These are phyloP conservation scores for Sclerodermus sp. DNA, from an alignment of 2,888 invertebrate species.

Conservation along the genomic window DNA sequence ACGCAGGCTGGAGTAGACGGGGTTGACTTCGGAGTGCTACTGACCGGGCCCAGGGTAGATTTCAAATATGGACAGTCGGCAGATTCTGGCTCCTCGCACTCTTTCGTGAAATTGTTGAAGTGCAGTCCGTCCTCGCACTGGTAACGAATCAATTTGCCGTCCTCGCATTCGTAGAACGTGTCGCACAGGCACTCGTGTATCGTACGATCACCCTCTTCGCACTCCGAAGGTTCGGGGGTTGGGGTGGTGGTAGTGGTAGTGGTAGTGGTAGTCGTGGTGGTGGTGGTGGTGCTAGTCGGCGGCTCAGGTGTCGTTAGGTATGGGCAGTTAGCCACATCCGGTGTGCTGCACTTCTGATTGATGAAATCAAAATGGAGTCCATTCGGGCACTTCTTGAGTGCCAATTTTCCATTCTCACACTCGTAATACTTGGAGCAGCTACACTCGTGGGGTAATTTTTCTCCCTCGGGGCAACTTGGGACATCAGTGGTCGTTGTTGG, in stretches of 20 bases:
- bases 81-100: no score
- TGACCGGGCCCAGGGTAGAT: no score
- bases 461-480: neutral
- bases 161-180: no score
- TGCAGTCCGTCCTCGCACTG: no score
- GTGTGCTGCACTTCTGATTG: conserved; percentile 18
- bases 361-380: conserved; percentile 20
- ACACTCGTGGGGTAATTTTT: conserved; percentile 18
- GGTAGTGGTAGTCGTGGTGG: neutral
- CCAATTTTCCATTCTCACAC: conserved; percentile 25
- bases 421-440: conserved; percentile 28
- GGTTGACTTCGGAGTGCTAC: no score
- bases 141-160: no score
- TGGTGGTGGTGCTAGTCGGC: neutral
- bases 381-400: neutral
- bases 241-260: neutral
- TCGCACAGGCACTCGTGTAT: no score
- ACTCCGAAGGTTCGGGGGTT: no score
- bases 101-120: no score
- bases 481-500: neutral
- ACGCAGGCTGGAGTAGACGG: neutral
- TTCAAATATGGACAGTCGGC: no score
- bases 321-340: conserved; percentile 12
- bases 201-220: no score
- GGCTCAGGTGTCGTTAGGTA: neutral